A percentile compares a stretch with the other conserved stretches of the same genome.
phyloP scores from a whole-genome alignment of 2,113 vertebrate genomes.

The Channa argus region DNA sequence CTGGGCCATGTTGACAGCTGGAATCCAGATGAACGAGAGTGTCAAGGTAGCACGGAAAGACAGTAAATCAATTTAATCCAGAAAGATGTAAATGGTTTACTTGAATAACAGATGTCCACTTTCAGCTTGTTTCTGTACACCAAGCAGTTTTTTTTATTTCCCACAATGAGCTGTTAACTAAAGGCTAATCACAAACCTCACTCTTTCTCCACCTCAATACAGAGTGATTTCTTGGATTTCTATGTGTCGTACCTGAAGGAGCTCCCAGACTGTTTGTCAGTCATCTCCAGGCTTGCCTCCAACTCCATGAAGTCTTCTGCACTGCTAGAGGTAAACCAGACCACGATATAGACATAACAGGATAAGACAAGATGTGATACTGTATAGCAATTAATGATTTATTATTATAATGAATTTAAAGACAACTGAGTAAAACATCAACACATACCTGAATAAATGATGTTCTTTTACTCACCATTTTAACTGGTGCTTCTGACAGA shows the following conservation, averaged over 20 bases:
- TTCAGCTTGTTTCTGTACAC: too few species aligned
- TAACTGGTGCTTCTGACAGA: constrained; percentile 52
- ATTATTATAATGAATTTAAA: too few species aligned
- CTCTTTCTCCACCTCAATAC: neutral
- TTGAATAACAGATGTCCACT: too few species aligned
- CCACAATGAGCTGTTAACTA: too few species aligned
- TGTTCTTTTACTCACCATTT: neutral
- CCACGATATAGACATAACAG: neutral
- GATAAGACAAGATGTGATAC: neutral
- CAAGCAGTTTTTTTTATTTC: too few species aligned
- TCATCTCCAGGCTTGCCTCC: constrained; percentile 84
- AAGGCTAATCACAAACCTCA: too few species aligned
- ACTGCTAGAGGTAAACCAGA: constrained; percentile 77
- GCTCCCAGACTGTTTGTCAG: constrained; percentile 93
- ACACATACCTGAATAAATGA: neutral
- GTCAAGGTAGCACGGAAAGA: neutral
- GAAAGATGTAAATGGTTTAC: too few species aligned
- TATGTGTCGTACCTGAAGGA: constrained; percentile 96
- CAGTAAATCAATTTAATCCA: too few species aligned
- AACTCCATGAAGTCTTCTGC: constrained; percentile 67
- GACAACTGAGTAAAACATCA: neutral
- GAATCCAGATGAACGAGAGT: neutral
- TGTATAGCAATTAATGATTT: neutral
- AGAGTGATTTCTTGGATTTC: constrained; percentile 97
- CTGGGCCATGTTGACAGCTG: neutral